A percentile compares a stretch with the other conserved stretches of the same genome.
Evolutionary conservation across 2,888 invertebrate genomes (phyloP).

Genomic region (Philereme transversata): DNA sequence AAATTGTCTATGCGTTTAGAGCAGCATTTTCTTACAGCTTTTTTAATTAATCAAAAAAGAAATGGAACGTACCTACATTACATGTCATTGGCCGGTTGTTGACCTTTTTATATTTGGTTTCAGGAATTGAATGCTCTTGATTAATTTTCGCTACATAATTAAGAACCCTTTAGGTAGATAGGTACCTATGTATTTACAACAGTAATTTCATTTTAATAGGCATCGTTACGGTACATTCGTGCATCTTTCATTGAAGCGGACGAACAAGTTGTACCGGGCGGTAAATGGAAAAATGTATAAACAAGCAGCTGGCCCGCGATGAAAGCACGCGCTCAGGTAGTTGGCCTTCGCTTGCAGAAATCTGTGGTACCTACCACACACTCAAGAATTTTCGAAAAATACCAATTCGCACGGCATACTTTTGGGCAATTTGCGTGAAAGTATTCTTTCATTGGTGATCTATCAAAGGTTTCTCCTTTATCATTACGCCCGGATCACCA

Average conservation of each 20-base stretch:
- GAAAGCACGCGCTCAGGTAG: slow-evolving; percentile 58
- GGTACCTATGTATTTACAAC: too few species aligned
- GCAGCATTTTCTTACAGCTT: too few species aligned
- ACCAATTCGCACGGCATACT: slow-evolving; percentile 75
- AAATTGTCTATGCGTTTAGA: too few species aligned
- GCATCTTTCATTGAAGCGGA: slow-evolving; percentile 42
- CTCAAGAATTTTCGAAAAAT: slow-evolving; percentile 63
- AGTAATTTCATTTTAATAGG: too few species aligned
- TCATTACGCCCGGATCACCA: slow-evolving; percentile 61
- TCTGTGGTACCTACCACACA: slow-evolving; percentile 41
- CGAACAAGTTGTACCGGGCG: slow-evolving; percentile 55
- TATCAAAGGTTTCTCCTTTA: slow-evolving; percentile 76
- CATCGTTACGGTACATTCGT: not conserved
- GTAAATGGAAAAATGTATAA: slow-evolving; percentile 53
- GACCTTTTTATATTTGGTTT: too few species aligned
- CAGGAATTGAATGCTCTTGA: too few species aligned
- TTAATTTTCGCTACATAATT: too few species aligned
- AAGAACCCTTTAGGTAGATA: too few species aligned
- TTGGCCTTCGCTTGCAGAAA: slow-evolving; percentile 60
- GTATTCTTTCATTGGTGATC: slow-evolving; percentile 75
- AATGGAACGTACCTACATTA: too few species aligned
- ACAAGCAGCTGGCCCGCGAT: slow-evolving; percentile 55
- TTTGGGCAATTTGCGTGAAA: slow-evolving; percentile 80
- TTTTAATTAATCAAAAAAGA: too few species aligned
- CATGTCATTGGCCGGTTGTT: too few species aligned